Evolutionary conservation across 2,888 invertebrate species (phyloP).

Genomic region (Thyatira batis): DNA sequence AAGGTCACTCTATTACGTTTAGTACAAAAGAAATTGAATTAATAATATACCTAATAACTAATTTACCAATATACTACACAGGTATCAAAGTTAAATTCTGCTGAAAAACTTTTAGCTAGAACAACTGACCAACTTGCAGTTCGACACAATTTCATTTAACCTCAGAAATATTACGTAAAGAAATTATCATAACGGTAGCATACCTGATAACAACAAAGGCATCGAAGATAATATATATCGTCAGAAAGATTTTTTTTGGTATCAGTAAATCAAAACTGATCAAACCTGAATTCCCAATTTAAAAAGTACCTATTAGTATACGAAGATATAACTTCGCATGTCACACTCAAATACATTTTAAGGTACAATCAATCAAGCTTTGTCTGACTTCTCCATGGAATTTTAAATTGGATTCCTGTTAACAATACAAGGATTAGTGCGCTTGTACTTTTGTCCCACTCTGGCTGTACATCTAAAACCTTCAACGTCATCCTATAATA

Average conservation of each 20-base stretch:
- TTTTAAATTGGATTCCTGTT: constrained; percentile 79
- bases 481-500: constrained; percentile 13
- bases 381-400: constrained; percentile 67
- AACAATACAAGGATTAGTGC: constrained; percentile 76
- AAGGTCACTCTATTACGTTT: constrained; percentile 46
- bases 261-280: constrained; percentile 1
- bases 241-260: not conserved
- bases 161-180: too few species aligned
- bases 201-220: too few species aligned
- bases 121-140: too few species aligned
- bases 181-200: too few species aligned
- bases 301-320: constrained; percentile 29
- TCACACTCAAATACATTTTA: constrained; percentile 54
- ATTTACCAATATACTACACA: too few species aligned
- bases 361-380: constrained; percentile 77
- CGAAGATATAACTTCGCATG: constrained; percentile 40
- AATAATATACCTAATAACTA: too few species aligned
- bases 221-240: too few species aligned
- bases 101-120: too few species aligned
- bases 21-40: not conserved
- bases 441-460: constrained; percentile 60
- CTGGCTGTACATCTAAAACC: constrained; percentile 40
- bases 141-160: too few species aligned
- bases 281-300: not conserved
- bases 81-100: too few species aligned